Base-by-base conservation (phyloP, 2,888 invertebrate genomes). In the Calliphora vomitoria region DNA sequence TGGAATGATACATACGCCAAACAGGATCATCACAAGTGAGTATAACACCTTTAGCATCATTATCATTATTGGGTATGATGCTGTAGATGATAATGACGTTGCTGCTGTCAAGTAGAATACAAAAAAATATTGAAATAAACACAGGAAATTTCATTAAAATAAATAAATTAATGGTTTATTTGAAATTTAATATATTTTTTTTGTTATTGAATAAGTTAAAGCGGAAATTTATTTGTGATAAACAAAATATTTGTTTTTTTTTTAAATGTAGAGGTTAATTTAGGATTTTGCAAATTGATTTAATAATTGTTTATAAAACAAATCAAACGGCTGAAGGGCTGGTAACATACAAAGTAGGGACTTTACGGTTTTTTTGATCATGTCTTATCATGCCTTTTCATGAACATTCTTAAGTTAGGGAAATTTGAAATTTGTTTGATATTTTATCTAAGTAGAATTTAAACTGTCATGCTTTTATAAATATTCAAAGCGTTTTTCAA, bases 1-100 rank as follows among this genome's bases (percentile, higher is more conserved):
- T 99, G 98, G 98, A 99, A 99, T 94, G 98, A 98, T 93, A 98
- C 98, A 38, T 98, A 98, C 92, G 97, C 98, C 76, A 97, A 97
- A 95, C 97, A 97, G 93, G 96, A 96, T 93, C 97, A 97, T 94
- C 97, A 97, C 93, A 96, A 97, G 96, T 95, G 91, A 95, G 95
- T 93, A 88, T 69, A 83, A 50, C 4, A 44, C 8, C 38, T 41
- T 25, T 11, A 66, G 18, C 18, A 31, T 25, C 25, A 25, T 25
- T 2, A 25, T 25, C 25, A 25, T 25, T 2, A 25, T 25, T 25
- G 25, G 25, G 25, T 25, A 2, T 13, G 6, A 15, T 62, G 25
- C 41, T n/a, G 0, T 15, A 1, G 41, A 41, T 55, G 38, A 72
- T 55, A 53, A 69, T 50, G 50, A 64, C 64, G 53, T 11, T 53